These are phyloP conservation scores for Lasioglossum baleicum DNA, from an alignment of 1,140 invertebrate genomes.

Conservation along the genomic window DNA sequence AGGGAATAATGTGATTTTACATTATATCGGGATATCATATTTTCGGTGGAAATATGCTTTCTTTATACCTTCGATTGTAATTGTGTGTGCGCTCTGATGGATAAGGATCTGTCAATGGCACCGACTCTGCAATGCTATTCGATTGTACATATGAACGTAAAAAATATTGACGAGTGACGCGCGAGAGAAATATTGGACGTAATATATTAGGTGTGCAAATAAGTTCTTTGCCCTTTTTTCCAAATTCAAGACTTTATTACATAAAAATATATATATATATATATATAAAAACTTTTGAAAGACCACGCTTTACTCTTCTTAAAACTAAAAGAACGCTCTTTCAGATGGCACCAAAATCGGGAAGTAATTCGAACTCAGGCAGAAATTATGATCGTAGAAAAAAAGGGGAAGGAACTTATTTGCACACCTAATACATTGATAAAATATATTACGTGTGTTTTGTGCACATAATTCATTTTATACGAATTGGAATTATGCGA, in stretches of 20 bases:
- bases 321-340: no score
- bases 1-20: neutral
- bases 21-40: neutral
- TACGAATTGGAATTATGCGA: neutral
- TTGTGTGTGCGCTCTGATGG: conserved; percentile 36
- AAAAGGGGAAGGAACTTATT: no score
- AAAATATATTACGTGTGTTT: neutral
- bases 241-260: no score
- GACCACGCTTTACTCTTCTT: no score
- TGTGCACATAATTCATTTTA: no score
- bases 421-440: no score
- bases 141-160: conserved; percentile 27
- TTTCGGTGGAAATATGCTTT: neutral
- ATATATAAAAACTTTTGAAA: no score
- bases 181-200: conserved; percentile 9
- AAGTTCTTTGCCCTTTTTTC: no score
- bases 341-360: no score
- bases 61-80: neutral
- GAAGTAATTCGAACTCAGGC: no score
- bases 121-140: conserved; percentile 49
- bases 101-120: conserved; percentile 59
- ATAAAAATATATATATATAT: no score
- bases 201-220: neutral
- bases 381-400: no score
- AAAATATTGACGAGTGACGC: conserved; percentile 54